Base-by-base conservation (phyloP, 2,113 vertebrate species). In the Odocoileus hemionus region DNA sequence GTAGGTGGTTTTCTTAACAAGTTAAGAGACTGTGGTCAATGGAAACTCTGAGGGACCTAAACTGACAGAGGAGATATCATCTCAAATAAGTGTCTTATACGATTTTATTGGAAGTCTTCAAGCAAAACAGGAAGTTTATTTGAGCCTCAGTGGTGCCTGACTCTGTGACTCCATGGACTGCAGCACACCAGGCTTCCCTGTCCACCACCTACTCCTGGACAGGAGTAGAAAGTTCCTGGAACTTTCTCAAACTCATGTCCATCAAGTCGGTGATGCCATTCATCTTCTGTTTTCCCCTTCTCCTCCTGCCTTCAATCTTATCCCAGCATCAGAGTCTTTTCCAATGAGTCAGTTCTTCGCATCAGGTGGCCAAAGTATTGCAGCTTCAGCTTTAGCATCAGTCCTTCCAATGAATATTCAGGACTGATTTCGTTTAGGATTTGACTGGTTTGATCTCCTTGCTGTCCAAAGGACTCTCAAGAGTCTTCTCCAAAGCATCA, bases 341-440 rank as follows among this genome's bases (percentile, higher is more conserved):
- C n/a, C 64, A 36, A 12, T 70, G 8, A 70, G n/a, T 36, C n/a
- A 6, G 19, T 70, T 70, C n/a, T 70, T 70, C 0, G 0, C 17
- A 70, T 6, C 21, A 2, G 9, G 19, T 70, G n/a, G n/a, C 64
- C 64, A 36, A 12, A 70, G 5, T 23, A 12, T 23, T 70, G n/a
- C 64, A 23, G 1, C n/a, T 36, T 70, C n/a, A 36, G n/a, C 67
- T 36, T 70, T 36, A 36, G 19, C 10, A 23, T 70, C 67, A 70
- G 67, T 70, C n/a, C 67, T 36, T 36, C 67, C 67, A 70, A 70
- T 23, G 67, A 70, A 36, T 70, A 70, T 12, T 70, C 67, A 36
- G 19, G 67, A 70, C n/a, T 70, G n/a, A 70, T 36, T 36, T 70
- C 19, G 1, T 70, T 70, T 23, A 70, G 36, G 67, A 23, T 12